Evolutionary conservation across 2,797 vertebrate species (phyloP), one percentile per base, ranked within the genome.

Genomic region (Sylvia borin): DNA sequence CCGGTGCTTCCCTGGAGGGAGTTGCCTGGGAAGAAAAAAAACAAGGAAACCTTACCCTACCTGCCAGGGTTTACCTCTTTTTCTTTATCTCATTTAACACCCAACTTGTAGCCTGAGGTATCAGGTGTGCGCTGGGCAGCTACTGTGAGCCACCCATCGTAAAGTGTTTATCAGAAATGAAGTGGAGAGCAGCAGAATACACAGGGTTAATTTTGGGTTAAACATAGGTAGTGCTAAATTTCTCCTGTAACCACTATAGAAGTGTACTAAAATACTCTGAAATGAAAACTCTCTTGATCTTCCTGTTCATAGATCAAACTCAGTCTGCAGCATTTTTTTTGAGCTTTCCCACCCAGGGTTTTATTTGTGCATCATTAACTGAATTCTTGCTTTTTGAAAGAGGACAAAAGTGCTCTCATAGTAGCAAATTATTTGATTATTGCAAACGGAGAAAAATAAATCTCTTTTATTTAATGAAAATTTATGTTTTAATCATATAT

Each of bases 321-420:
- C 55, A 38, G 13, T 16, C 12, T 32, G 47, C 19, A 36, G 8
- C 10, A 51, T 6, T 11, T 48, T 64, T 55, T 57, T 66, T 8
- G n/a, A 64, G 9, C 9, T 64, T 92, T 88, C 5, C 9, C 10
- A 54, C 12, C 1, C 3, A 3, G 2, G 2, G 1, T 51, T 80
- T 91, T 51, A 71, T 75, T 34, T 86, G 26, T 45, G 4, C 7
- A 38, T 61, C 13, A 40, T 74, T 75, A 81, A 42, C 10, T 58
- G 21, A 61, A 67, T 38, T 40, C 10, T 48, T 65, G 4, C 9
- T 43, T 54, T 67, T 24, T 74, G 8, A 77, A 81, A 43, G 4
- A 50, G 8, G 9, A 5, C 72, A 61, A 25, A 76, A 43, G 40
- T 45, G 0, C 36, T 85, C 24, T 57, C 25, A 50, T 3, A 51